A percentile compares a stretch with the other conserved stretches of the same genome.
Evolutionary conservation across 2,113 vertebrate species (phyloP).

Genomic region (Misgurnus anguillicaudatus): DNA sequence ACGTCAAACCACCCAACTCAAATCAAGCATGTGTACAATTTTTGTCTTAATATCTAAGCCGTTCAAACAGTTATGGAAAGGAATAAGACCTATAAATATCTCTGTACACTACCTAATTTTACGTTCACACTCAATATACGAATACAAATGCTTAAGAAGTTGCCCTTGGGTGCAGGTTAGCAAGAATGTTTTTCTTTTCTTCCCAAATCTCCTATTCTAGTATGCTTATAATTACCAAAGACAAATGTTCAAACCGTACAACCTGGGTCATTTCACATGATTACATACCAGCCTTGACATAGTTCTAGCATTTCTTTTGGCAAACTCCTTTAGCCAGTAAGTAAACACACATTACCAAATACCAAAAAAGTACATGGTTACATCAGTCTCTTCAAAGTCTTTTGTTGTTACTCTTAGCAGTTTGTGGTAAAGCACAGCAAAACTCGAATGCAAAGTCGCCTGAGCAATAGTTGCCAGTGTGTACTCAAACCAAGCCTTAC

Average conservation of each 20-base stretch:
- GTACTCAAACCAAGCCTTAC: not conserved
- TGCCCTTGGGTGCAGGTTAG: not conserved
- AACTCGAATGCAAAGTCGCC: not conserved
- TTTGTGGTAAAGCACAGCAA: conserved; percentile 15
- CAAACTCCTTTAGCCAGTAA: conserved; percentile 2
- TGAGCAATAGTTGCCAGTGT: not conserved
- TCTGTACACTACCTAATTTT: no score
- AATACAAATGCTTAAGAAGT: no score
- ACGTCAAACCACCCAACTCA: no score
- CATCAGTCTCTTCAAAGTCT: not conserved
- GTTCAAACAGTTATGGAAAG: no score
- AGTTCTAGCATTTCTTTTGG: not conserved
- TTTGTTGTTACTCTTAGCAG: not conserved
- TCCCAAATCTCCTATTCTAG: not conserved
- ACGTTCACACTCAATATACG: no score
- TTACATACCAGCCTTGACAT: not conserved
- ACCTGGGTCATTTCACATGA: not conserved
- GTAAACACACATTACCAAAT: not conserved
- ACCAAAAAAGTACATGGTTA: not conserved
- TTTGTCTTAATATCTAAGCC: no score
- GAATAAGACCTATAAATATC: no score
- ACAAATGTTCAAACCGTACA: not conserved
- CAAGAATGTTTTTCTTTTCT: not conserved
- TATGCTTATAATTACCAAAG: not conserved
- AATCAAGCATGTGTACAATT: no score